A percentile compares a stretch with the other conserved stretches of the same genome.
phyloP scores from a whole-genome alignment of 2,797 vertebrate species.

The Oophaga sylvatica region DNA sequence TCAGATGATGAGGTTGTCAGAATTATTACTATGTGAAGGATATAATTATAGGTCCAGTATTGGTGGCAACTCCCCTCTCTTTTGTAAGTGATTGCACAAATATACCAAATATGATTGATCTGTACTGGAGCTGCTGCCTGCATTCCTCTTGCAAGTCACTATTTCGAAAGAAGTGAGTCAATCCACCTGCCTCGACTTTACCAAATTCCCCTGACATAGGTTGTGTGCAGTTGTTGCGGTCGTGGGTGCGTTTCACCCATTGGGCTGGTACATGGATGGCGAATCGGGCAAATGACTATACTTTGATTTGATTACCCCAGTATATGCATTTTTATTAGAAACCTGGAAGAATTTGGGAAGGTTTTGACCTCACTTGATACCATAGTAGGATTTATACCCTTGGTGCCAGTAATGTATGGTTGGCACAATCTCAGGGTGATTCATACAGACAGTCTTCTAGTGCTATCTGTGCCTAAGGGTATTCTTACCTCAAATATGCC shows the following conservation, averaged over 20 bases:
- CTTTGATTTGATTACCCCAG: not conserved
- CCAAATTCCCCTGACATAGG: not conserved
- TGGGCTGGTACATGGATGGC: not conserved
- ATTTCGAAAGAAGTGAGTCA: not conserved
- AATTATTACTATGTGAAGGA: not conserved
- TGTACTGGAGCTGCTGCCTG: not conserved
- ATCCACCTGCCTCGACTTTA: not conserved
- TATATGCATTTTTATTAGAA: no score
- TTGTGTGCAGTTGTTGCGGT: no score
- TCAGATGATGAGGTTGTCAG: conserved; percentile 3
- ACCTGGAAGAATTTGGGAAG: not conserved
- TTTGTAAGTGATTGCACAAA: not conserved
- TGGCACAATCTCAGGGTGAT: not conserved
- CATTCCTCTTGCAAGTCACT: not conserved
- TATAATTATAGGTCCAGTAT: not conserved
- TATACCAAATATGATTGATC: not conserved
- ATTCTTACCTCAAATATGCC: not conserved
- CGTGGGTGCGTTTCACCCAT: no score
- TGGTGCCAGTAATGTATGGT: no score
- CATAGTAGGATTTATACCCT: no score
- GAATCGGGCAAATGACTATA: not conserved
- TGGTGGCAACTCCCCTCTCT: not conserved
- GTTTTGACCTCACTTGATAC: not conserved
- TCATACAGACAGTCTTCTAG: not conserved
- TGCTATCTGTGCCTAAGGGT: not conserved